Evolutionary conservation across 2,797 vertebrate genomes (phyloP).

Genomic region (Propithecus deckenii): DNA sequence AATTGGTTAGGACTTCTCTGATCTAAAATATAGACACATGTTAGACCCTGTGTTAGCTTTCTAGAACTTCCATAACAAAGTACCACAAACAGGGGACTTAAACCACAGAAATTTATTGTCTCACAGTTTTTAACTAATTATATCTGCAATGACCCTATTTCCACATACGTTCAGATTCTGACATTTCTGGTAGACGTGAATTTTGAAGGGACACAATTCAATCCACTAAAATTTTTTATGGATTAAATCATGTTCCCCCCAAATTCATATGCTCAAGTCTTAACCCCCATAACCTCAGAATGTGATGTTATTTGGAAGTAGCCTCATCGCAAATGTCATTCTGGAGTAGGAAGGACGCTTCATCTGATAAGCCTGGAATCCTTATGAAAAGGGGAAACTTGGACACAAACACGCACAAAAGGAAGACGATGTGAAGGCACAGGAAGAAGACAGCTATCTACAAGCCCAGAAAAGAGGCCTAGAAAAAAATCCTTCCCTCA

Average conservation of each 20-base stretch:
- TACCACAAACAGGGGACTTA: neutral
- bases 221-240: neutral
- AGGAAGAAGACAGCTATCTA: neutral
- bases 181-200: neutral
- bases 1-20: neutral
- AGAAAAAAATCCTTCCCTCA: neutral
- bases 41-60: neutral
- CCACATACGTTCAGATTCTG: neutral
- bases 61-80: neutral
- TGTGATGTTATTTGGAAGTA: neutral
- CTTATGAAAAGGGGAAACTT: neutral
- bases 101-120: neutral
- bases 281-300: neutral
- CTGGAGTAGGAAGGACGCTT: neutral
- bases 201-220: neutral
- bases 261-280: neutral
- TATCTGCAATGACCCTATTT: neutral
- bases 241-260: neutral
- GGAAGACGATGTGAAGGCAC: accelerated
- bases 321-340: neutral
- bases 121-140: neutral
- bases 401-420: neutral
- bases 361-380: neutral
- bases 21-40: neutral
- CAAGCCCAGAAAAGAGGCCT: neutral